Percentiles rank a stretch among this genome's conserved stretches.
Conservation (phyloP, 2,888 invertebrate species). For the Chaetogeoica ovagalla region DNA sequence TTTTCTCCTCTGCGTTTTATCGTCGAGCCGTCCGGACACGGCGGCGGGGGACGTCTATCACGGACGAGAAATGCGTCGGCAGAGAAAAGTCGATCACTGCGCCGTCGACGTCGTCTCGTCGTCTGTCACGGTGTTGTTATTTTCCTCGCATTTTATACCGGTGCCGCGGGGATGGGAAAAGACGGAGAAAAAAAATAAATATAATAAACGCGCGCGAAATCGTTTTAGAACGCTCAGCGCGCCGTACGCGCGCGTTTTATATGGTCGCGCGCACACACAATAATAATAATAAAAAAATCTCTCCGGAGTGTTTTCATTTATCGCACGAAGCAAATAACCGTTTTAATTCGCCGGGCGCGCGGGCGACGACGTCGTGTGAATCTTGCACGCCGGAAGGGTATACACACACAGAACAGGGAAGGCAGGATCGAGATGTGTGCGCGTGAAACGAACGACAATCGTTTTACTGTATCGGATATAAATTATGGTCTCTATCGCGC, state of each 20-base stretch:
- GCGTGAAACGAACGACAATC: background rate
- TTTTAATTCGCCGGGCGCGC: background rate
- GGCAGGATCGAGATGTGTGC: background rate
- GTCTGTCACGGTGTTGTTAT: slow-evolving; percentile 10
- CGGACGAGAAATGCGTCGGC: background rate
- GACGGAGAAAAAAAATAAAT: background rate
- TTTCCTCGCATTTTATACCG: background rate
- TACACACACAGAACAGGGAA: too few relatives aligned
- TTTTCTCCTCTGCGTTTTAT: slow-evolving; percentile 14
- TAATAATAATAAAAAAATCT: background rate
- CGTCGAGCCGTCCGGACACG: background rate
- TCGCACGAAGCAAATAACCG: background rate
- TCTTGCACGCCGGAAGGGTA: too few relatives aligned
- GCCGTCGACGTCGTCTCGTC: background rate
- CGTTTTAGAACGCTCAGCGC: background rate
- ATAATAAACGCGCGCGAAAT: background rate
- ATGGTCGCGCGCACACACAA: background rate
- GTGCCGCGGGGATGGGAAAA: too few relatives aligned
- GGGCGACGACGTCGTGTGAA: too few relatives aligned
- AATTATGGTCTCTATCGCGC: background rate
- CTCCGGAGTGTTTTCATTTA: background rate
- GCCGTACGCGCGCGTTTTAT: background rate
- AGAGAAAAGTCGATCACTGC: slow-evolving; percentile 1
- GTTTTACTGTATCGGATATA: slow-evolving; percentile 35
- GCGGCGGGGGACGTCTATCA: background rate